Evolutionary conservation across 2,113 vertebrate species (phyloP).

Genomic region (Tamias sibiricus): DNA sequence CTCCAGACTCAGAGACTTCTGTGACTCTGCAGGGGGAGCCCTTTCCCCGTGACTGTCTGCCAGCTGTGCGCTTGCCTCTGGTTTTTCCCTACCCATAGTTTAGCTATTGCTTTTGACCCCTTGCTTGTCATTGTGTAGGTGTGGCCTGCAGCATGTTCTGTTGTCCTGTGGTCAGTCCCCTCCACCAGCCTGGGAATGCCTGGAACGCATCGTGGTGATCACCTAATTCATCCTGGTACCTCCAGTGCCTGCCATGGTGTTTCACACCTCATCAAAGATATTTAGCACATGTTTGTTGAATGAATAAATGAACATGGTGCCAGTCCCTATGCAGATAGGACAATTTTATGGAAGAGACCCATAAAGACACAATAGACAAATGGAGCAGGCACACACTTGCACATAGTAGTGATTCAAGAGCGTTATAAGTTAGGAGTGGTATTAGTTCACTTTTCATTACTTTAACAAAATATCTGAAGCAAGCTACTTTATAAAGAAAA

Average conservation of each 20-base stretch:
- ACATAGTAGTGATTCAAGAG: background rate
- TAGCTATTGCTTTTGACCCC: background rate
- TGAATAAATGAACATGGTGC: background rate
- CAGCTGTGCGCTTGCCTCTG: background rate
- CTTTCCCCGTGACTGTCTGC: background rate
- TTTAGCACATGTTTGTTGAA: background rate
- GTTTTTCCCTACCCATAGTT: background rate
- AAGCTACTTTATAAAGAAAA: background rate
- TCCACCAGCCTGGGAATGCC: background rate
- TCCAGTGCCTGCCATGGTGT: accelerated
- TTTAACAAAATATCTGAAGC: background rate
- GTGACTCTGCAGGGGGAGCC: background rate
- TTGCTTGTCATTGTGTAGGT: background rate
- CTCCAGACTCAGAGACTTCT: background rate
- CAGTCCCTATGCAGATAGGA: background rate
- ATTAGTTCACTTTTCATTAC: background rate
- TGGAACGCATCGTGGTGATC: background rate
- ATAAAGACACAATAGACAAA: background rate
- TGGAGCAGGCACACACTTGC: accelerated
- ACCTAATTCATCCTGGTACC: background rate
- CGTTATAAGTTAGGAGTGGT: background rate
- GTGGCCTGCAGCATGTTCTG: background rate
- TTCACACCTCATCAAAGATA: background rate
- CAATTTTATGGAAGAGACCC: background rate
- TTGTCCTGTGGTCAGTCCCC: background rate